Evolutionary conservation across 2,888 invertebrate species (phyloP).

Genomic region (Melanchra persicariae): DNA sequence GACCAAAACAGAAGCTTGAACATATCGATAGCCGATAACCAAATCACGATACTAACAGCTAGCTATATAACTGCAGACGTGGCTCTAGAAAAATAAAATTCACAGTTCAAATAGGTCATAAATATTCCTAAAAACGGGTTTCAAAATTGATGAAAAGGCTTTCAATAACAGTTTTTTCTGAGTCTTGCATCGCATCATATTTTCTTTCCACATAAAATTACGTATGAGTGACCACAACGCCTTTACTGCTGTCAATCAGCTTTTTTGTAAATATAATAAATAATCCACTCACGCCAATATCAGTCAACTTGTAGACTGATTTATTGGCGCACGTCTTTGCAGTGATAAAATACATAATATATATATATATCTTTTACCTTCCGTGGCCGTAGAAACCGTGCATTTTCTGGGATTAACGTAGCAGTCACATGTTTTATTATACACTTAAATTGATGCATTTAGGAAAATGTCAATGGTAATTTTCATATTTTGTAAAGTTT

Average conservation of each 20-base stretch:
- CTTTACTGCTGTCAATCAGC: slow-evolving; percentile 12
- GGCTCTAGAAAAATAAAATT: no score
- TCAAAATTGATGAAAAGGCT: no score
- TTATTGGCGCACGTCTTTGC: slow-evolving; percentile 25
- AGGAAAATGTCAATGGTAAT: no score
- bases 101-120: no score
- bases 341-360: slow-evolving; percentile 29
- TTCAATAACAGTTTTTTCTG: background rate
- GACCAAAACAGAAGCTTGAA: no score
- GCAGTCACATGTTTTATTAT: background rate
- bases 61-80: no score
- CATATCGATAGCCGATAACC: no score
- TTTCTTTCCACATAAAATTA: slow-evolving; percentile 3
- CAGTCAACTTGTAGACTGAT: slow-evolving; percentile 26
- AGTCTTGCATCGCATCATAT: background rate
- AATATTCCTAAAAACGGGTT: no score
- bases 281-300: slow-evolving; percentile 1
- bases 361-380: background rate
- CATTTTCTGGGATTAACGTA: background rate
- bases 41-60: no score
- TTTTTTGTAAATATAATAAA: slow-evolving; percentile 27
- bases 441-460: no score
- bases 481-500: no score
- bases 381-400: background rate
- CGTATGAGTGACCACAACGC: slow-evolving; percentile 13